Conservation (phyloP, 2,797 vertebrate species). For the Sylvia borin region DNA sequence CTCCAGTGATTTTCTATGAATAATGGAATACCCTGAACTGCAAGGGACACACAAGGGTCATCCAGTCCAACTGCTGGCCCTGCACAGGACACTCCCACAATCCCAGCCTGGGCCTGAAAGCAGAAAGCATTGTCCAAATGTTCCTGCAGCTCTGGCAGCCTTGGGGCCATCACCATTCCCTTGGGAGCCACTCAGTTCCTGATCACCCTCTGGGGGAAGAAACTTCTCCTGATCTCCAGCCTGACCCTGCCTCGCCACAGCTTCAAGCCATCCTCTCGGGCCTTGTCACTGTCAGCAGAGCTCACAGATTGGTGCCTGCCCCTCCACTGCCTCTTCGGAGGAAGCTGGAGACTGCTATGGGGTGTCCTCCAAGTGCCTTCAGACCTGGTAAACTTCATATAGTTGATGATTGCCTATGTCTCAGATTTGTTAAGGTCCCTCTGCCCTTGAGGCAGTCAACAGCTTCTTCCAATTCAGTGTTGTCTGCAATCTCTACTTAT, state of each 20-base stretch:
- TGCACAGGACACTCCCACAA: neutral
- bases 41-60: neutral
- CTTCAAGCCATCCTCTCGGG: neutral
- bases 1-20: neutral
- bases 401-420: neutral
- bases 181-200: neutral
- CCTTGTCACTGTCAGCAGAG: neutral
- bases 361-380: neutral
- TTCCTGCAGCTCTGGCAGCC: neutral
- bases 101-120: no score
- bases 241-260: neutral
- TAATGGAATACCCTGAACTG: neutral
- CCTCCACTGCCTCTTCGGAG: neutral
- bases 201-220: neutral
- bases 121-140: neutral
- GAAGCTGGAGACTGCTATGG: neutral
- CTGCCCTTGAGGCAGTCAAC: neutral
- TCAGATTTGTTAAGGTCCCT: neutral
- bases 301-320: neutral
- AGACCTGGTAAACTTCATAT: neutral
- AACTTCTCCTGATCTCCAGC: neutral
- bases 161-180: neutral
- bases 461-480: no score
- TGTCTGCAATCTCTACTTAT: neutral
- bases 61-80: neutral